A percentile compares a stretch with the other conserved stretches of the same genome.
Conservation (phyloP, 2,113 vertebrate species). For the Bolborhynchus lineola region DNA sequence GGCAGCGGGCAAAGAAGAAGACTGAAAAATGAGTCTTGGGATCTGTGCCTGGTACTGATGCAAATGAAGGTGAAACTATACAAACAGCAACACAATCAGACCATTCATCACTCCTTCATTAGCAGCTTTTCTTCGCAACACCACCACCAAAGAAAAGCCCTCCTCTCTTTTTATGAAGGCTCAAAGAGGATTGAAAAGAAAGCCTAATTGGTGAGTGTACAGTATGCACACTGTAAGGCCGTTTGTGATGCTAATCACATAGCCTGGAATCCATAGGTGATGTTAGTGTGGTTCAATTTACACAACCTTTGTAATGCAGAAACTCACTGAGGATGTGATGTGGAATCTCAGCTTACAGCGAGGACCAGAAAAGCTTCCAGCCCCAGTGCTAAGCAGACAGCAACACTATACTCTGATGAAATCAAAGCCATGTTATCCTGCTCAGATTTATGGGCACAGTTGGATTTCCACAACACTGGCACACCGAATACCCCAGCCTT, state of each 20-base stretch:
- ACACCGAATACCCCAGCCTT: background rate
- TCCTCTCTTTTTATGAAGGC: constrained; percentile 46
- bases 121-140: constrained; percentile 65
- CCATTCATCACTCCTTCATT: constrained; percentile 78
- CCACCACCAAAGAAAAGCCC: constrained; percentile 53
- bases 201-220: constrained; percentile 64
- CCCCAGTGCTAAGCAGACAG: background rate
- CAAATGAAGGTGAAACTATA: constrained; percentile 80
- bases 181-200: constrained; percentile 48
- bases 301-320: background rate
- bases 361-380: background rate
- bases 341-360: background rate
- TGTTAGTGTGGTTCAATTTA: constrained; percentile 12
- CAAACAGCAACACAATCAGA: constrained; percentile 76
- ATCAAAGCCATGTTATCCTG: background rate
- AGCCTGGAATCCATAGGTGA: constrained; percentile 29
- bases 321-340: background rate
- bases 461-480: background rate
- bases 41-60: constrained; percentile 80
- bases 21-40: constrained; percentile 63
- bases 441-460: background rate
- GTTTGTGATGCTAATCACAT: constrained; percentile 48
- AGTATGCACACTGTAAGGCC: constrained; percentile 8
- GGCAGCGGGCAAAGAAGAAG: constrained; percentile 49
- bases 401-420: background rate